Percentiles rank a stretch among this genome's conserved stretches.
Evolutionary conservation across 2,797 vertebrate genomes (phyloP).

Genomic region (Notoglanidium macrostoma): DNA sequence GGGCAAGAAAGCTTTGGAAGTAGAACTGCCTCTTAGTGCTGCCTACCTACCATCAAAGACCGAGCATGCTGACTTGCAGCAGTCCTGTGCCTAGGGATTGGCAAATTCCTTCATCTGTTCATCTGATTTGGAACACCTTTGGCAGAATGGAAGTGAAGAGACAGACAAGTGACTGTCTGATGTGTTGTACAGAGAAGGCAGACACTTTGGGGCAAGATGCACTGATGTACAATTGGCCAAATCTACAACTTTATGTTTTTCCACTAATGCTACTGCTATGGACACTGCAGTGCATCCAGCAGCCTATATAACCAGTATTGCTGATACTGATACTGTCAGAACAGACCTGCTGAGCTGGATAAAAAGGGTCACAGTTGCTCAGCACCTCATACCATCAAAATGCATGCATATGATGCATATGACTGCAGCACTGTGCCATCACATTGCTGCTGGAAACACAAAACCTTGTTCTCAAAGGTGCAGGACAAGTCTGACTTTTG

Average conservation of each 20-base stretch:
- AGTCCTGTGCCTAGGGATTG: neutral
- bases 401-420: neutral
- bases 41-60: neutral
- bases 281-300: neutral
- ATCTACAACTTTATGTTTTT: neutral
- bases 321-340: neutral
- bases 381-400: neutral
- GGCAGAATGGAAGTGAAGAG: neutral
- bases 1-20: neutral
- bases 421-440: too few relatives aligned
- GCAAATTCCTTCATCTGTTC: neutral
- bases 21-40: neutral
- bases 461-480: neutral
- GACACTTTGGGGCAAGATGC: neutral
- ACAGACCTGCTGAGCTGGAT: neutral
- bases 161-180: neutral
- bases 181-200: neutral
- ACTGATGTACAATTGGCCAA: neutral
- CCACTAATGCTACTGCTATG: neutral
- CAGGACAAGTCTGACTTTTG: neutral
- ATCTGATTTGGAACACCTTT: neutral
- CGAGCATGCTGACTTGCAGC: neutral
- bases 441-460: neutral
- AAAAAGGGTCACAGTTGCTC: neutral
- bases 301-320: neutral